These are phyloP conservation scores for Microchrysa polita DNA, from an alignment of 2,888 invertebrate genomes.

Conservation along the genomic window DNA sequence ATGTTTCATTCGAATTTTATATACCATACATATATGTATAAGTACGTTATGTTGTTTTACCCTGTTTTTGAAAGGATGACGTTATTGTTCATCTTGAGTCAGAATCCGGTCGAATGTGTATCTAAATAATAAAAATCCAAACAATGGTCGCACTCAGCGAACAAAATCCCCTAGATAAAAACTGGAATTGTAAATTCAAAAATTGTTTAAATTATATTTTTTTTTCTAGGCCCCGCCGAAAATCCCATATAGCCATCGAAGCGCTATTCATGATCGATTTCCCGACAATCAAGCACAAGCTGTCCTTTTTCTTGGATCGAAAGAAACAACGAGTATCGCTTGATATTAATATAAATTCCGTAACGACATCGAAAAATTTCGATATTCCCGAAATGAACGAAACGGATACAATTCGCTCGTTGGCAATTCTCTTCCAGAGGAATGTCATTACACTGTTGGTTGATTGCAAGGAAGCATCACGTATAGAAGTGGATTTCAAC, in stretches of 20 bases:
- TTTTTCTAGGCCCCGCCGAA: conserved; percentile 60
- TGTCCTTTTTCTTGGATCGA: conserved; percentile 64
- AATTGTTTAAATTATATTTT: no score
- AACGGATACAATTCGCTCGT: conserved; percentile 63
- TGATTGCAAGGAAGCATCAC: conserved; percentile 62
- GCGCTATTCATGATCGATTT: conserved; percentile 65
- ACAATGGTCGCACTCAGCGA: no score
- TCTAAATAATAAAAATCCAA: no score
- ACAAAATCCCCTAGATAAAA: no score
- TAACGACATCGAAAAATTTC: conserved; percentile 62
- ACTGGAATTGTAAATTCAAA: no score
- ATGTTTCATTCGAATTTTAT: no score
- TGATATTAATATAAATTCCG: conserved; percentile 62
- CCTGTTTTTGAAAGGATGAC: no score
- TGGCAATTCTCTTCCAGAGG: conserved; percentile 62
- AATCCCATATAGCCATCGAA: conserved; percentile 63
- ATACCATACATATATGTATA: no score
- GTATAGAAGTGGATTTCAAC: conserved; percentile 62
- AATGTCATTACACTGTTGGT: conserved; percentile 61
- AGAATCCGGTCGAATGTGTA: no score
- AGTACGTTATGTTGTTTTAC: no score
- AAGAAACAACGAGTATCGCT: conserved; percentile 62
- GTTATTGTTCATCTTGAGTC: no score
- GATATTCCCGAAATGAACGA: conserved; percentile 63
- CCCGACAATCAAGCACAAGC: conserved; percentile 63